phyloP scores from a whole-genome alignment of 2,888 invertebrate genomes.

The Amphipyra tragopoginis region DNA sequence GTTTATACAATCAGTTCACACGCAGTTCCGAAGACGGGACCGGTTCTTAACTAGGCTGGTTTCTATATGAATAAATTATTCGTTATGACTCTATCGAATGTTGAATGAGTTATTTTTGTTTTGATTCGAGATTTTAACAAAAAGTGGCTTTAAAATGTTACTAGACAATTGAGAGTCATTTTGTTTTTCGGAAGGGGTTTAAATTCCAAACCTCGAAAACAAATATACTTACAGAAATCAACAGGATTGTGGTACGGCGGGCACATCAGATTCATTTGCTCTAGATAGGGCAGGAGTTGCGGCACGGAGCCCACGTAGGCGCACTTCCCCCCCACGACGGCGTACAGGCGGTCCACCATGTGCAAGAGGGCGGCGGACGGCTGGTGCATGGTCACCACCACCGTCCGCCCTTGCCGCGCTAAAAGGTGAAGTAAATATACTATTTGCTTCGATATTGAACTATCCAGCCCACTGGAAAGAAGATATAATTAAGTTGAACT shows the following conservation, averaged over 20 bases:
- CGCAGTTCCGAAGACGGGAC: too few species aligned
- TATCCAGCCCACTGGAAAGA: conserved; percentile 82
- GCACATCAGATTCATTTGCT: conserved; percentile 92
- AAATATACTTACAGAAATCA: conserved; percentile 93
- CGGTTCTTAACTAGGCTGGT: too few species aligned
- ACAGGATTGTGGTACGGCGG: conserved; percentile 97
- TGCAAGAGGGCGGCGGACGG: conserved; percentile 96
- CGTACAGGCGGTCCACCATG: conserved; percentile 97
- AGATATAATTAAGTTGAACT: conserved; percentile 41
- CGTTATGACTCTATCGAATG: too few species aligned
- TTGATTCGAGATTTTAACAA: too few species aligned
- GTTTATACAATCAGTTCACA: too few species aligned
- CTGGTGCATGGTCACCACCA: conserved; percentile 97
- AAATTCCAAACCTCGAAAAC: too few species aligned
- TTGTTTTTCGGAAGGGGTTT: too few species aligned
- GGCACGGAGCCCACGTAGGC: conserved; percentile 94
- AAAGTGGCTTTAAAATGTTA: too few species aligned
- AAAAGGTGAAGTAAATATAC: conserved; percentile 94
- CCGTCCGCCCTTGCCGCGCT: conserved; percentile 95
- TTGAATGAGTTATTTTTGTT: too few species aligned
- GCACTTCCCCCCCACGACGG: conserved; percentile 94
- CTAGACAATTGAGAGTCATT: too few species aligned
- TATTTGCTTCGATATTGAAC: conserved; percentile 94
- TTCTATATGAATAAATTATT: too few species aligned
- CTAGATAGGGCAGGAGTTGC: conserved; percentile 94